Percentiles rank a stretch among this genome's conserved stretches.
Conservation (phyloP, 2,113 vertebrate species). For the Cryptoleucopteryx plumbea region DNA sequence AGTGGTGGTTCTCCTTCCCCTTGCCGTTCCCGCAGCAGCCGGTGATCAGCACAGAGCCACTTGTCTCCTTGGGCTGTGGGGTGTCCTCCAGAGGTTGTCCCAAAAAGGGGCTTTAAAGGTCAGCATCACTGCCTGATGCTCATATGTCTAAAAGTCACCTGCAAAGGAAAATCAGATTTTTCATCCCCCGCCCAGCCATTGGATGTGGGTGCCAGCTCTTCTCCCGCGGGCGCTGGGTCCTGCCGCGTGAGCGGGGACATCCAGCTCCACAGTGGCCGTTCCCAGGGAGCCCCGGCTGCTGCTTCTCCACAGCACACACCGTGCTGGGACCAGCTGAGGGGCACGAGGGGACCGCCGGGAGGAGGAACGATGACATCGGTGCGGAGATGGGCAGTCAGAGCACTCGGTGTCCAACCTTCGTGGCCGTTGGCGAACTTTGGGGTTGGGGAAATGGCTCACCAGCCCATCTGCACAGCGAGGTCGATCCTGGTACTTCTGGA, state of each 20-base stretch:
- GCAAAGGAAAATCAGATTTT: neutral
- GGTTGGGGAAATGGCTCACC: neutral
- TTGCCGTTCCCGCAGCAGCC: neutral
- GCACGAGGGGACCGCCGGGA: neutral
- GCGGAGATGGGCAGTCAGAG: neutral
- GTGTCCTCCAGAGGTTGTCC: neutral
- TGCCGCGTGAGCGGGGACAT: fast-evolving
- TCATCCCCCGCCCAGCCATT: neutral
- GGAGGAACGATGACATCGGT: neutral
- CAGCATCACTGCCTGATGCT: neutral
- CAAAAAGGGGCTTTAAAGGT: neutral
- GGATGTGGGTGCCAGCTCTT: neutral
- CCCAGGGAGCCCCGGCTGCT: neutral
- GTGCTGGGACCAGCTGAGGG: fast-evolving
- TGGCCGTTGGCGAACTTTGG: fast-evolving
- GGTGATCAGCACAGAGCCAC: neutral
- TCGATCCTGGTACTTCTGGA: neutral
- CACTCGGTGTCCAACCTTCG: neutral
- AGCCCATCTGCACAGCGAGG: neutral
- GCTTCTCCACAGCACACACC: neutral
- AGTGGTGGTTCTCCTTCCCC: neutral
- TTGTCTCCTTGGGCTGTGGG: fast-evolving
- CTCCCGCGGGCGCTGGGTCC: fast-evolving
- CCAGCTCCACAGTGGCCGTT: neutral
- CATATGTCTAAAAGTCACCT: neutral